These are phyloP conservation scores for Nothocercus nigrocapillus DNA, from an alignment of 2,113 vertebrate species.

Conservation along the genomic window DNA sequence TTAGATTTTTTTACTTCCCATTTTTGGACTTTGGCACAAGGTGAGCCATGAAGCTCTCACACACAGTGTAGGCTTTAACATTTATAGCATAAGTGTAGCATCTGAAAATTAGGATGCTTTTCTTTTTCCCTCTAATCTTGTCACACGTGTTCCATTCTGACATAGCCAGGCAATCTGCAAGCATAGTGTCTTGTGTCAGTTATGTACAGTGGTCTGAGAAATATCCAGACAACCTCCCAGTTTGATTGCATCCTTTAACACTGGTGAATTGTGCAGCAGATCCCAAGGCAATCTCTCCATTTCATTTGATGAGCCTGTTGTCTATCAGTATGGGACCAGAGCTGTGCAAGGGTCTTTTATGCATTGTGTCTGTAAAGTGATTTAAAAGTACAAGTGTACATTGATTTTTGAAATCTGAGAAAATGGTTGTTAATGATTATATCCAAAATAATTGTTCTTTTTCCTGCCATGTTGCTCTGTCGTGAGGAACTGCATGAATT, in stretches of 20 bases:
- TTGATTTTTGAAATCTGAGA: not conserved
- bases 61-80: fast-evolving
- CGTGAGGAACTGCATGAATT: not conserved
- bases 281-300: not conserved
- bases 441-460: not conserved
- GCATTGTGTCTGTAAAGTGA: not conserved
- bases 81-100: not conserved
- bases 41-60: not conserved
- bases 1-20: not conserved
- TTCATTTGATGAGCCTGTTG: not conserved
- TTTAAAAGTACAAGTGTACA: not conserved
- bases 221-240: not conserved
- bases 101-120: not conserved
- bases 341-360: not conserved
- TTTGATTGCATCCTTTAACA: not conserved
- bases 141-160: not conserved
- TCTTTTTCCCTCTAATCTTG: not conserved
- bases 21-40: not conserved
- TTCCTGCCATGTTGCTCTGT: not conserved
- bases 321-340: no score
- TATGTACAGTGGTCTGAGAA: not conserved
- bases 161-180: not conserved
- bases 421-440: not conserved
- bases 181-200: not conserved
- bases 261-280: not conserved